Evolutionary conservation across 2,797 vertebrate genomes (phyloP), one percentile per base, ranked within the genome.

Genomic region (Apogon talboti): DNA sequence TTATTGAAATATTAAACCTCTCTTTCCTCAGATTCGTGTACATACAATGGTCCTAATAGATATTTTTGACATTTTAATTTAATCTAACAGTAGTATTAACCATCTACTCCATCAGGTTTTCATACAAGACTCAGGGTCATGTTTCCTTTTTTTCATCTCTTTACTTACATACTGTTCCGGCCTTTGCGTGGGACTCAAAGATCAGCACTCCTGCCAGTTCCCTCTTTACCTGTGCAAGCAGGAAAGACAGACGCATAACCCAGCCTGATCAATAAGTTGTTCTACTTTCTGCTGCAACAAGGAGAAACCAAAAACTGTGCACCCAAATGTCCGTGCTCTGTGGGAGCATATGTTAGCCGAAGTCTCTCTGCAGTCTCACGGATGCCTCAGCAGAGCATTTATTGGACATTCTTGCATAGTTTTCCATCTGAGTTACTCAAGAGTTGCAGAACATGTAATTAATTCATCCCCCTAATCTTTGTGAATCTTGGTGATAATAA

Each of bases 131-230:
- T 35, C 21, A 28, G 13, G 12, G 24, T 51, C 10, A 42, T 35
- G 44, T 8, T 15, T 38, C 10, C 21, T 24, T 43, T 15, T 35
- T 74, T 51, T 54, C 2, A 18, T 46, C 2, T 4, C 8, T 37
- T 58, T 85, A 97, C 98, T 98, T 93, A 99, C 98, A 92, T 67
- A 99, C 96, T 0, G 97, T 99, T 88, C 98, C 98, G 81, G 96
- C 94, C 90, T 97, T 97, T 47, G 96, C 94, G 59, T 98, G 98
- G 33, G 97, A 98, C 89, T 99, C 98, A 81, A 99, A 99, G 82
- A 98, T 95, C 61, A 99, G 94, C 72, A 99, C 96, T 49, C 96
- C 96, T 2, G 97, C 95, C 79, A 99, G 89, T 71, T 99, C 96
- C 69, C 96, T 92, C 87, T 98, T 99, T 41, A 99, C 98, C 98